phyloP scores from a whole-genome alignment of 2,888 invertebrate genomes.

The Anaspis maculata region DNA sequence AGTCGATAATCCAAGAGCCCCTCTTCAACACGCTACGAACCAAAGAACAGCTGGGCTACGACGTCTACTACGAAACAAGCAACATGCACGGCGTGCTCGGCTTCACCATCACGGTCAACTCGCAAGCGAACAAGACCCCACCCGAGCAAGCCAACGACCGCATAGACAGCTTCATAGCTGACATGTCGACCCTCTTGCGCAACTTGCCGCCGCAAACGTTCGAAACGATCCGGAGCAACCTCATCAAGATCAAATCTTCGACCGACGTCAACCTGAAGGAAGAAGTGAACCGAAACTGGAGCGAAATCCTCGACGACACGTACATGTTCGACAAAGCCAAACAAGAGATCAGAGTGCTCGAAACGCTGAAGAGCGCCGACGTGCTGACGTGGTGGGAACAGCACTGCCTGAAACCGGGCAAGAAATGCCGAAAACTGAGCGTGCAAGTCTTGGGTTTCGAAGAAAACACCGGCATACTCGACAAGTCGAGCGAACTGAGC shows the following conservation, averaged over 20 bases:
- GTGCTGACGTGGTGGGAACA: slow-evolving; percentile 47
- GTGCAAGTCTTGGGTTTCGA: too few species aligned
- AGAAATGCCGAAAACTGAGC: too few species aligned
- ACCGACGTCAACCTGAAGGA: slow-evolving; percentile 70
- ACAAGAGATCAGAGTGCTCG: slow-evolving; percentile 55
- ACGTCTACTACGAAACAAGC: slow-evolving; percentile 62
- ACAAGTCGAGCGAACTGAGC: too few species aligned
- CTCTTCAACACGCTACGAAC: slow-evolving; percentile 79
- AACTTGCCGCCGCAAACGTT: slow-evolving; percentile 54
- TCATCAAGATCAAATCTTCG: slow-evolving; percentile 67
- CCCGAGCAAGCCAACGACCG: slow-evolving; percentile 60
- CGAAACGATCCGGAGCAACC: slow-evolving; percentile 53
- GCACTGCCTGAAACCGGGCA: too few species aligned
- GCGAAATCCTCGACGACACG: slow-evolving; percentile 62
- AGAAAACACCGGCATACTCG: too few species aligned
- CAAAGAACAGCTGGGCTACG: slow-evolving; percentile 83
- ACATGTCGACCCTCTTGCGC: slow-evolving; percentile 51
- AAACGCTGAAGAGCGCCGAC: slow-evolving; percentile 44
- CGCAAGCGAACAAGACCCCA: slow-evolving; percentile 62
- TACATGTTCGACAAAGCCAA: slow-evolving; percentile 71
- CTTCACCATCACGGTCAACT: slow-evolving; percentile 68
- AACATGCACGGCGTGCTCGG: slow-evolving; percentile 74
- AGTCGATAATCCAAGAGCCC: slow-evolving; percentile 80
- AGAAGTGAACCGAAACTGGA: slow-evolving; percentile 71
- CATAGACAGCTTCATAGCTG: slow-evolving; percentile 62